Evolutionary conservation across 92 coral and sea anemone genomes (phyloP), one percentile per base, ranked within the genome.

Genomic region (Desmophyllum pertusum): DNA sequence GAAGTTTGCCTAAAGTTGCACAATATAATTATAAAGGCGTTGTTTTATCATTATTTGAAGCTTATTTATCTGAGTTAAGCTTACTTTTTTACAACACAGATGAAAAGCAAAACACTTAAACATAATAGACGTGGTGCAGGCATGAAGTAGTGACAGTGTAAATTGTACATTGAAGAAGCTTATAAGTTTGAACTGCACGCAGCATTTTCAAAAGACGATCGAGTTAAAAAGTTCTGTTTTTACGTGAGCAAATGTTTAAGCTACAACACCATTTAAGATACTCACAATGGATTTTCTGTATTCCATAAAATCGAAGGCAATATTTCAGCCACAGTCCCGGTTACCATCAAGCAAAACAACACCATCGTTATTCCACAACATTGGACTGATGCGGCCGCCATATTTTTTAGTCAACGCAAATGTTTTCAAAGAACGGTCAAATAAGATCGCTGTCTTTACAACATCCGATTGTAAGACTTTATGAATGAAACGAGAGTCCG

Each of bases 291-390:
- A 48, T 87, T 87, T 68, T 87, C 85, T 37, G 89, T 46, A 65
- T 77, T 67, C 94, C 94, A 91, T 68, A 91, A 64, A 43, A 91
- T 84, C 48, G 94, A 84, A 37, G 91, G 94, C 70, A 91, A 41
- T 65, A 87, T 73, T 21, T 91, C 89, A 2, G 81, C 87, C 29
- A 48, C 41, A 3, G 52, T 42, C n/a, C 46, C 66, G 15, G 80
- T 62, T 39, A 43, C 13, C 46, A 83, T n/a, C 62, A 75, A 42
- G 69, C 70, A 70, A 37, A 70, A 51, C 8, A 46, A 50, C 15
- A 67, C 46, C 21, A 67, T 19, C 10, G 64, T 67, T 23, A 48
- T 7, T 19, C 45, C 36, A 50, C 45, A 23, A 33, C 75, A 21
- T 48, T 66, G 63, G 45, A 79, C 31, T 53, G 35, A 45, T 43